These are phyloP conservation scores for Drosophila nigrodunni DNA, from an alignment of 1,140 invertebrate genomes.

Conservation along the genomic window DNA sequence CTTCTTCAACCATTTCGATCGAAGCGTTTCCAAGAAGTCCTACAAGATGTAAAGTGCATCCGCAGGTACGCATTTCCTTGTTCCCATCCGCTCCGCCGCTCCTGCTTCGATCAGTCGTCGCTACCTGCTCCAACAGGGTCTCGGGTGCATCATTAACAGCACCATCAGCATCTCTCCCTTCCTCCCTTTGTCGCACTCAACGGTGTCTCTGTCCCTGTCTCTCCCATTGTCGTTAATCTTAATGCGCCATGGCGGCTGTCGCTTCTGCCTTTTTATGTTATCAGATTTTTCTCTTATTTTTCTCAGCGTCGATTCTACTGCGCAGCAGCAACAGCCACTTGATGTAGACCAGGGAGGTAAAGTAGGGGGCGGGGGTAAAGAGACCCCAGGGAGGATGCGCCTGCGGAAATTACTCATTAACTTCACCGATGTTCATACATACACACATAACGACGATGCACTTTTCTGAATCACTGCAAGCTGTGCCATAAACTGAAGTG, in stretches of 20 bases:
- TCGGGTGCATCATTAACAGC: constrained; percentile 44
- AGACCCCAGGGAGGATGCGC: constrained; percentile 60
- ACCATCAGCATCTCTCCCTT: constrained; percentile 5
- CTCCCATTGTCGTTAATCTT: constrained; percentile 69
- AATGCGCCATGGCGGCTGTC: constrained; percentile 79
- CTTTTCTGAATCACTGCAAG: constrained; percentile 54
- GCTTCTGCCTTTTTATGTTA: constrained; percentile 76
- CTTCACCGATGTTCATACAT: constrained; percentile 26
- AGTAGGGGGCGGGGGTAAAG: constrained; percentile 3
- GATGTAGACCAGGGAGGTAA: constrained; percentile 51
- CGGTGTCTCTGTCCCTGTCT: not conserved
- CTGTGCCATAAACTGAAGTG: constrained; percentile 29
- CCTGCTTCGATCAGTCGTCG: not conserved
- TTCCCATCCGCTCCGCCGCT: constrained; percentile 32
- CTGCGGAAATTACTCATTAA: constrained; percentile 82
- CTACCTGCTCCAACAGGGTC: constrained; percentile 60
- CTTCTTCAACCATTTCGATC: constrained; percentile 21
- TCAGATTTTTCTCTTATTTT: constrained; percentile 78
- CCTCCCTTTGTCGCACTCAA: not conserved
- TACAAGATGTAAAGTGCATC: constrained; percentile 79
- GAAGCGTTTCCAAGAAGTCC: constrained; percentile 69
- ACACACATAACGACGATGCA: constrained; percentile 37
- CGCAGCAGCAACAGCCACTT: constrained; percentile 67
- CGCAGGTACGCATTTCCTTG: constrained; percentile 72
- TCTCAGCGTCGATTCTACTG: constrained; percentile 70